A percentile compares a stretch with the other conserved stretches of the same genome.
phyloP scores from a whole-genome alignment of 2,797 vertebrate species.

The Octomys mimax region DNA sequence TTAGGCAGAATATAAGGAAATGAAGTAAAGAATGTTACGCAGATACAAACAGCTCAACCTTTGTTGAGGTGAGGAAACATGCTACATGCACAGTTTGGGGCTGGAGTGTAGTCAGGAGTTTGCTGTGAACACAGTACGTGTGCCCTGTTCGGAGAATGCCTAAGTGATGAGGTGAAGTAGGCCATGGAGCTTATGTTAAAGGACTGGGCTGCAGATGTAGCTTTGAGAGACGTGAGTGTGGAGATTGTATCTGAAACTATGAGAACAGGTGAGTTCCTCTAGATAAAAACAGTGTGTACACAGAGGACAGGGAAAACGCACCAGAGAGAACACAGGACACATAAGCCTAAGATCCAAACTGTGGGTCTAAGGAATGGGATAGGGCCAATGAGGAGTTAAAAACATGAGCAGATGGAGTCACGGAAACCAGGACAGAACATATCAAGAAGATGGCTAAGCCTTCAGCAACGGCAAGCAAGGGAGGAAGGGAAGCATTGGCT shows the following conservation, averaged over 20 bases:
- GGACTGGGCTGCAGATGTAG: neutral
- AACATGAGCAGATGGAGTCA: neutral
- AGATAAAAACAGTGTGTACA: neutral
- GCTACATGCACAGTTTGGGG: neutral
- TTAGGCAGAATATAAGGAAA: neutral
- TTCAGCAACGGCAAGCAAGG: neutral
- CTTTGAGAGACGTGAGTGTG: neutral
- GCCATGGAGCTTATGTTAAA: neutral
- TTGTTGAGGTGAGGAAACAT: neutral
- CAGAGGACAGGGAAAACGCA: neutral
- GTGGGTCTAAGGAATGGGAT: neutral
- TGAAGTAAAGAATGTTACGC: neutral
- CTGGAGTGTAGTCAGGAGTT: neutral
- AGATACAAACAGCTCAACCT: neutral
- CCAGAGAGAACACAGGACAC: neutral
- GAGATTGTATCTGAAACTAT: neutral
- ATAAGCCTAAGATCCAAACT: neutral
- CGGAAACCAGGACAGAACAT: slow-evolving; percentile 44
- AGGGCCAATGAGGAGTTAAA: neutral
- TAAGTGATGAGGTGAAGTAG: neutral
- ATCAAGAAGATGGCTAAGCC: neutral
- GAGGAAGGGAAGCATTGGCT: neutral
- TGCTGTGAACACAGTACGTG: neutral
- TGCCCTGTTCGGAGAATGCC: neutral
- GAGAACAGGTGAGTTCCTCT: neutral